Percentiles rank a stretch among this genome's conserved stretches.
phyloP scores from a whole-genome alignment of 2,888 invertebrate species.

The Temnothorax ravouxi region DNA sequence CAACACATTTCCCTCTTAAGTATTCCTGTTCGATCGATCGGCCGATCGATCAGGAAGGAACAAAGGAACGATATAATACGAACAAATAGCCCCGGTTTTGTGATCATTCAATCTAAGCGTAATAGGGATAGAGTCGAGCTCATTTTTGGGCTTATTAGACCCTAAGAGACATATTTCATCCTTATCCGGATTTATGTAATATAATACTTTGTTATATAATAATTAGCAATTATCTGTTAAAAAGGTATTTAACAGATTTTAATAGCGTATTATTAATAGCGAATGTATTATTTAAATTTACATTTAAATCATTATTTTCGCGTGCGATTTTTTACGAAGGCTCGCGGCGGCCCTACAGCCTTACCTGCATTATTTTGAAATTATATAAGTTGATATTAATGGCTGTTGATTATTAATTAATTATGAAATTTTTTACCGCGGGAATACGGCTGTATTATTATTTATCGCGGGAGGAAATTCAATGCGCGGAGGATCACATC shows the following conservation, averaged over 20 bases:
- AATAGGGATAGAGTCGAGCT: constrained; percentile 37
- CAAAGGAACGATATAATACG: constrained; percentile 49
- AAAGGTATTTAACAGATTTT: constrained; percentile 14
- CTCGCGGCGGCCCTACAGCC: constrained; percentile 3
- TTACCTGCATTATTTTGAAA: constrained; percentile 18
- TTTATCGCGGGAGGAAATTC: not conserved
- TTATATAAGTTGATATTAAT: constrained; percentile 35
- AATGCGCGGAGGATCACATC: not conserved
- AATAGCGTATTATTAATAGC: constrained; percentile 35
- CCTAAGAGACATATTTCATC: constrained; percentile 28
- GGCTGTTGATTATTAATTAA: constrained; percentile 44
- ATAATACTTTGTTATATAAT: constrained; percentile 35
- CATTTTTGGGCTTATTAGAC: constrained; percentile 44
- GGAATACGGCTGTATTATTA: constrained; percentile 5
- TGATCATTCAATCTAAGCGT: constrained; percentile 51
- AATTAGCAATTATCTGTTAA: constrained; percentile 41
- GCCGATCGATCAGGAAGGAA: constrained; percentile 51
- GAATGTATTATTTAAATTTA: constrained; percentile 47
- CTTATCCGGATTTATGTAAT: constrained; percentile 40
- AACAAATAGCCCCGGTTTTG: constrained; percentile 49
- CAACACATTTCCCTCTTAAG: constrained; percentile 58
- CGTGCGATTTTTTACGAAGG: constrained; percentile 6
- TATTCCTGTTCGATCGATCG: constrained; percentile 39
- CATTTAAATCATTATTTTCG: constrained; percentile 3
- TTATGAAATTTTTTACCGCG: not conserved